These are phyloP conservation scores for Venusia cambrica DNA, from an alignment of 2,888 invertebrate species.

Conservation along the genomic window DNA sequence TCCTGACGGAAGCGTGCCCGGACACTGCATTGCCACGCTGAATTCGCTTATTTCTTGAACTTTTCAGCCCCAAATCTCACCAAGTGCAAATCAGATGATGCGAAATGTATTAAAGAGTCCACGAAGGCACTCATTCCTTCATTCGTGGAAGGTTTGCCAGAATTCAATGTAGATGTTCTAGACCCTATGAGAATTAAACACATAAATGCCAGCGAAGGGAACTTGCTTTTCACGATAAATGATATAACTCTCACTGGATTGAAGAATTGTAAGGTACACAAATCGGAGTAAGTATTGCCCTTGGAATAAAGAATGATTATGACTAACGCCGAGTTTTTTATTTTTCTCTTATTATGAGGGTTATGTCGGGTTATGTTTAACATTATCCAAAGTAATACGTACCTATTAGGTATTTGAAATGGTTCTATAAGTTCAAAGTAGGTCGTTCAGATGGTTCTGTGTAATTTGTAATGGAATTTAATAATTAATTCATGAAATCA, in stretches of 20 bases:
- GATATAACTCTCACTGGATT: slow-evolving; percentile 44
- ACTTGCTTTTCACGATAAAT: slow-evolving; percentile 40
- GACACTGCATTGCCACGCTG: no score
- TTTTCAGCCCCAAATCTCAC: slow-evolving; percentile 40
- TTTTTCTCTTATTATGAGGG: no score
- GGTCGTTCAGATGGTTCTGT: no score
- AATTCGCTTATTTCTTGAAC: slow-evolving; percentile 4
- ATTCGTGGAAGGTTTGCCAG: slow-evolving; percentile 45
- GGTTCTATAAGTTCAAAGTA: no score
- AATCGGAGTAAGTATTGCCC: slow-evolving; percentile 42
- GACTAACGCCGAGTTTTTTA: no score
- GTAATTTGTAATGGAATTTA: no score
- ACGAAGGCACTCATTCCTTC: slow-evolving; percentile 34
- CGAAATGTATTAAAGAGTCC: slow-evolving; percentile 47
- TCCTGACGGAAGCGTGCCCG: no score
- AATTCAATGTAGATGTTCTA: slow-evolving; percentile 38
- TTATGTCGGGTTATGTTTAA: no score
- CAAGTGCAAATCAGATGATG: slow-evolving; percentile 50
- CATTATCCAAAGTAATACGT: no score
- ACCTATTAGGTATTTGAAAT: no score
- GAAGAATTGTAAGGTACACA: slow-evolving; percentile 43
- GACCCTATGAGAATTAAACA: slow-evolving; percentile 47
- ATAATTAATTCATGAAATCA: no score
- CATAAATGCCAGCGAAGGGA: slow-evolving; percentile 46
- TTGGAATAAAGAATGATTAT: no score